Conservation (phyloP, 2,797 vertebrate genomes). For the Alectoris magna region DNA sequence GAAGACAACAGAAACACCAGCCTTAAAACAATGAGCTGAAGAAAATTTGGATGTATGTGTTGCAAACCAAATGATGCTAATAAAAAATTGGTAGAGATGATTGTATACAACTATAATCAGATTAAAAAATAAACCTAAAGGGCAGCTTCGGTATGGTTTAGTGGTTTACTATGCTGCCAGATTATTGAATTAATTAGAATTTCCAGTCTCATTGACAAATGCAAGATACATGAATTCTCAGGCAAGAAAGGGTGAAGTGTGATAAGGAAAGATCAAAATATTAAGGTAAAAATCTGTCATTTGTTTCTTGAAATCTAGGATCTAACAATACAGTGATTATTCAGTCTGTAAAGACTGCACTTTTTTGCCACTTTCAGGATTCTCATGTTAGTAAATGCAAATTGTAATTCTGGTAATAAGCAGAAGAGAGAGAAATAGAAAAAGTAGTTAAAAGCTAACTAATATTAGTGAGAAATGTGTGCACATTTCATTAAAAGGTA, state of each 20-base stretch:
- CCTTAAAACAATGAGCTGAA: background rate
- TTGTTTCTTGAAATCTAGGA: background rate
- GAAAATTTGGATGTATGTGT: background rate
- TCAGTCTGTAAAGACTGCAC: background rate
- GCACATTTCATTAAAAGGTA: slow-evolving; percentile 34
- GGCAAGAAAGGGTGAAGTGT: background rate
- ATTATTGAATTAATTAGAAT: background rate
- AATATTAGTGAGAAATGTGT: background rate
- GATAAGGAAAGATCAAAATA: background rate
- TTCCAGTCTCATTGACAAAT: background rate
- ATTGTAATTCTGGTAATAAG: background rate
- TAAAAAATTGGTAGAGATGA: background rate
- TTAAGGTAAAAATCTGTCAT: background rate
- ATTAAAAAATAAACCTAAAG: background rate
- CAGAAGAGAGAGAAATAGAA: background rate
- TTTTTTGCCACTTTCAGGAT: background rate
- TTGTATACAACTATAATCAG: background rate
- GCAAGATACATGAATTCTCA: background rate
- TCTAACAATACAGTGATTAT: background rate
- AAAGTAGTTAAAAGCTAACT: background rate
- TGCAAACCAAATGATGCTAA: background rate
- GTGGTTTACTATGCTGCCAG: background rate
- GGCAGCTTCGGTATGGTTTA: background rate
- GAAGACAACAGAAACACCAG: background rate
- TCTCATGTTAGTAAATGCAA: background rate